Evolutionary conservation across 1,140 invertebrate genomes (phyloP).

Genomic region (Dendroctonus ponderosae): DNA sequence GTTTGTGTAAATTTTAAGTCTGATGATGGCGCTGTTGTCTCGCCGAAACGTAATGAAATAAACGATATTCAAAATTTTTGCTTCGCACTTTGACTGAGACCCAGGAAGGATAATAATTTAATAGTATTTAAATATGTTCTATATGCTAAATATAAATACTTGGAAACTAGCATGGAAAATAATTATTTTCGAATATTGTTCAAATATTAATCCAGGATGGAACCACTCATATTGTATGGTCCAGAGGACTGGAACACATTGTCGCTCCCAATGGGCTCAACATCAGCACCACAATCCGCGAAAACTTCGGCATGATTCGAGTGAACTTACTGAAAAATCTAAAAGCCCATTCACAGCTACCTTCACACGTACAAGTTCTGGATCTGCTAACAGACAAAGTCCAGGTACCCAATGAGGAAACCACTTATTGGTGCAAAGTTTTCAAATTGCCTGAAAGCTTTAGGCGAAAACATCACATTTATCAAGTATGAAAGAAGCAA

Average conservation of each 20-base stretch:
- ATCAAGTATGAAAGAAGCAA: constrained; percentile 59
- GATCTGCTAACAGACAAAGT: constrained; percentile 65
- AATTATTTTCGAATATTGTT: not conserved
- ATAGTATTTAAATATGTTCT: too few relatives aligned
- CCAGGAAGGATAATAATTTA: too few relatives aligned
- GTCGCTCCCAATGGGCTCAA: constrained; percentile 65
- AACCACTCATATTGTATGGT: constrained; percentile 84
- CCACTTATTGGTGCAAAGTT: constrained; percentile 96
- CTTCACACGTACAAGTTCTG: constrained; percentile 57
- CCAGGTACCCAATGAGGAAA: constrained; percentile 79
- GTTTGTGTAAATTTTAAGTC: too few relatives aligned
- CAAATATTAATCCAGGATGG: constrained; percentile 64
- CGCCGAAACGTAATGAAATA: too few relatives aligned
- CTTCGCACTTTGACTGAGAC: too few relatives aligned
- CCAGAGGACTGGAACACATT: constrained; percentile 66
- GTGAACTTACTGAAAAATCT: constrained; percentile 71
- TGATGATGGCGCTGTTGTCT: too few relatives aligned
- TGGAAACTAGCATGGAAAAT: not conserved
- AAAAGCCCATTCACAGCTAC: constrained; percentile 53
- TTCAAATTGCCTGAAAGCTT: constrained; percentile 69
- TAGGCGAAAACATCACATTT: constrained; percentile 77
- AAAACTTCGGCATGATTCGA: constrained; percentile 70
- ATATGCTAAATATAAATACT: not conserved
- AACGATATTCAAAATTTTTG: too few relatives aligned
- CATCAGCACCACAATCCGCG: constrained; percentile 54